phyloP scores from a whole-genome alignment of 2,113 vertebrate genomes.

The Oncorhynchus masou region DNA sequence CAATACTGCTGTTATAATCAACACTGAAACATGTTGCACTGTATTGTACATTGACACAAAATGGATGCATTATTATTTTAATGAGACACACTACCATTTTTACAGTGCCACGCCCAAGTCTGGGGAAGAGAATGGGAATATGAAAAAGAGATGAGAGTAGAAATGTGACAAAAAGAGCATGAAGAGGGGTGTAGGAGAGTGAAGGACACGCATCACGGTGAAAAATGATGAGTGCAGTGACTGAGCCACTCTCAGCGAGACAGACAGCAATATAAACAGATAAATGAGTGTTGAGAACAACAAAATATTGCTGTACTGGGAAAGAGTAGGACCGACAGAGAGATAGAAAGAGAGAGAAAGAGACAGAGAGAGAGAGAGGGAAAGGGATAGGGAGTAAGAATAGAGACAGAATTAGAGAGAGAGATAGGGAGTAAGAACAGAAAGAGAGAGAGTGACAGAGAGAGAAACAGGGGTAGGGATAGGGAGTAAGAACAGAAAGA shows the following conservation, averaged over 20 bases:
- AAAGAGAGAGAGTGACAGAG: too few species aligned
- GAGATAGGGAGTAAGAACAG: too few species aligned
- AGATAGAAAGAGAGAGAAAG: too few species aligned
- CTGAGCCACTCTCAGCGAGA: conserved; percentile 32
- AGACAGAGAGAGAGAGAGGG: too few species aligned
- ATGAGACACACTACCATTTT: background rate
- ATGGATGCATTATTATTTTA: background rate
- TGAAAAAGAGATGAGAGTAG: background rate
- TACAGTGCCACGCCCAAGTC: background rate
- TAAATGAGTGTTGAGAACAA: conserved; percentile 19
- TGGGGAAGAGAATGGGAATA: background rate
- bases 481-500: too few species aligned
- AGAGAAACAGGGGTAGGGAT: accelerated
- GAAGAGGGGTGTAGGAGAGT: conserved; percentile 19
- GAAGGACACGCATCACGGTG: conserved; percentile 39
- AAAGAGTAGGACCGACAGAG: too few species aligned
- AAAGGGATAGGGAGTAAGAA: too few species aligned
- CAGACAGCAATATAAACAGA: conserved; percentile 42
- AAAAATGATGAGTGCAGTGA: conserved; percentile 25
- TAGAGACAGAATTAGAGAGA: too few species aligned
- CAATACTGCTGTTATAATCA: too few species aligned
- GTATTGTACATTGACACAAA: background rate
- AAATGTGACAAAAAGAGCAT: background rate
- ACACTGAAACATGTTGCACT: background rate
- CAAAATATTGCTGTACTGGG: background rate